Evolutionary conservation across 1,140 invertebrate genomes (phyloP), one percentile per base, ranked within the genome.

Genomic region (Lordiphosa stackelbergi): DNA sequence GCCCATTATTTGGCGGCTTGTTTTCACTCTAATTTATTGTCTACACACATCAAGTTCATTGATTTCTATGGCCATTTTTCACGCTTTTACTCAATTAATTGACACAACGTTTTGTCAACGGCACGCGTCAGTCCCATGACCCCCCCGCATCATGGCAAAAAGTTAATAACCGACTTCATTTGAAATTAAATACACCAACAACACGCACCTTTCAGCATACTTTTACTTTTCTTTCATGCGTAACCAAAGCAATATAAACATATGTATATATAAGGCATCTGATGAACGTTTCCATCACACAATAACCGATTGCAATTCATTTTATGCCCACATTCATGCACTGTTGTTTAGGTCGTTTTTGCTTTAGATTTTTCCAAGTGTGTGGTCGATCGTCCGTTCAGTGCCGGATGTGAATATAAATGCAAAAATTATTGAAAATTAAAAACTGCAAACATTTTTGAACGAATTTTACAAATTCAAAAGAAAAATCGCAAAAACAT

Each of bases 1-100:
- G 54, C 46, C 54, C 49, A 74, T 68, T 69, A 57, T 75, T 73
- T 71, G 58, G 56, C 34, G 42, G 66, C 73, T 68, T 77, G 73
- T 77, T 77, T 75, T 75, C 73, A 71, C 68, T 77, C 73, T 68
- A 63, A 77, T 77, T 77, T 77, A 77, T 77, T 69, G 64, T 58
- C 63, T 54, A 61, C 57, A 75, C 66, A 66, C 66, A 56, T 53
- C 66, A 70, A 77, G 73, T 77, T 77, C 73, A 77, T 77, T 77
- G 73, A 75, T 60, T 34, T 52, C 69, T 57, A 77, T 72, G 49
- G 40, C 37, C 55, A 60, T 47, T 69, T 77, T 77, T 69, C 73
- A 77, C 73, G 73, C 73, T 77, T 61, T 77, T 75, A 52, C 65
- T 53, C 52, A 41, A 77, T 77, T 75, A 77, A 72, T 77, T 72